phyloP scores from a whole-genome alignment of 2,888 invertebrate species.

The Melieria picta region DNA sequence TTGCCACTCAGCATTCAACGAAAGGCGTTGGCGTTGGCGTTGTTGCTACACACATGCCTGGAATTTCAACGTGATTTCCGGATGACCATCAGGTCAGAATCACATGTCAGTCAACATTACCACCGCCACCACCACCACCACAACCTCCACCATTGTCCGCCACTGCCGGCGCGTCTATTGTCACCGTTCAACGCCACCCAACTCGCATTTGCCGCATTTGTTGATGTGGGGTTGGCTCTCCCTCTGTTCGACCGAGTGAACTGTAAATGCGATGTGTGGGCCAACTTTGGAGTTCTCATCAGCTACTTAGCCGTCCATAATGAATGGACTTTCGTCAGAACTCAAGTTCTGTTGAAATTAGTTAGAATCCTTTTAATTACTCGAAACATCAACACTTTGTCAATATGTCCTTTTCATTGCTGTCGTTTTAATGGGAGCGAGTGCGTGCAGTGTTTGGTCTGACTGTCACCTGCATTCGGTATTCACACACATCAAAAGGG shows the following conservation, averaged over 20 bases:
- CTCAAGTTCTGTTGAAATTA: constrained; percentile 55
- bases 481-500: background rate
- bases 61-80: constrained; percentile 40
- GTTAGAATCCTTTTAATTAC: constrained; percentile 65
- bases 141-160: background rate
- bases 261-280: too few species aligned
- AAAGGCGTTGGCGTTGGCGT: constrained; percentile 11
- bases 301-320: constrained; percentile 56
- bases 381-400: constrained; percentile 61
- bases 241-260: too few species aligned
- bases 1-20: constrained; percentile 15
- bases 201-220: too few species aligned
- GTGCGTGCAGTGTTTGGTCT: background rate
- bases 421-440: constrained; percentile 38
- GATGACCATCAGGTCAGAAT: constrained; percentile 42
- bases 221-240: too few species aligned
- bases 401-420: constrained; percentile 53
- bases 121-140: constrained; percentile 35
- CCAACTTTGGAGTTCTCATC: constrained; percentile 47
- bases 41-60: constrained; percentile 6
- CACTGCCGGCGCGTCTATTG: too few species aligned
- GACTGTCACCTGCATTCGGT: too few species aligned
- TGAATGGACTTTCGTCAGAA: constrained; percentile 64
- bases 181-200: too few species aligned
- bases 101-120: constrained; percentile 41